Evolutionary conservation across 2,888 invertebrate species (phyloP).

Genomic region (Onchidella celtica): DNA sequence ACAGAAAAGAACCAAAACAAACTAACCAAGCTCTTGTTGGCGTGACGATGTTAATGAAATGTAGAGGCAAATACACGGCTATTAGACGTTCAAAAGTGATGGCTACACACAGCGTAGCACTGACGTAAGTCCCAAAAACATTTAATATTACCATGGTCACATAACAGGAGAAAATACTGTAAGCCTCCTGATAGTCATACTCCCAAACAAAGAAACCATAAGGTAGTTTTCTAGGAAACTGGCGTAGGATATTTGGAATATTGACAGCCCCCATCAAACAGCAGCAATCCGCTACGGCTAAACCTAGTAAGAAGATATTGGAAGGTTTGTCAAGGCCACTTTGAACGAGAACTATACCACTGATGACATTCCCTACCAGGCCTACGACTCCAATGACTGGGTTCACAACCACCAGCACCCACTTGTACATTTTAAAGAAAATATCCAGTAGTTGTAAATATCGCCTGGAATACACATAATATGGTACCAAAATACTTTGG

Average conservation of each 20-base stretch:
- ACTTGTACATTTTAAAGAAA: too few relatives aligned
- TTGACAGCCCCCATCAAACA: background rate
- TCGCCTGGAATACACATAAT: too few relatives aligned
- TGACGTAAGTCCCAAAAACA: conserved; percentile 1
- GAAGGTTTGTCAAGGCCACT: background rate
- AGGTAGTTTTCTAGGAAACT: background rate
- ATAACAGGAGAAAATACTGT: too few relatives aligned
- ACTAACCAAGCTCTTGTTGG: conserved; percentile 14
- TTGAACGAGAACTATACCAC: background rate
- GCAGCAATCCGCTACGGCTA: background rate
- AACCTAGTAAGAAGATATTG: background rate
- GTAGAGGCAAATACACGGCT: too few relatives aligned
- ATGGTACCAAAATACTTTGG: too few relatives aligned
- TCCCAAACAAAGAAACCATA: background rate
- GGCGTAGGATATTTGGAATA: background rate
- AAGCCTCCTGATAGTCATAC: background rate
- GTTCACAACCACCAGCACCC: too few relatives aligned
- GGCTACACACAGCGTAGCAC: background rate
- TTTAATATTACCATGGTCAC: too few relatives aligned
- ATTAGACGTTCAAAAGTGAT: conserved; percentile 5
- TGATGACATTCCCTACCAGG: too few relatives aligned
- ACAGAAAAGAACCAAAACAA: background rate
- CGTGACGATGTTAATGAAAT: conserved; percentile 6
- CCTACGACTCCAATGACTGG: too few relatives aligned
- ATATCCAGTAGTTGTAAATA: too few relatives aligned